Evolutionary conservation across 1,140 invertebrate species (phyloP).

Genomic region (Achroia grisella): DNA sequence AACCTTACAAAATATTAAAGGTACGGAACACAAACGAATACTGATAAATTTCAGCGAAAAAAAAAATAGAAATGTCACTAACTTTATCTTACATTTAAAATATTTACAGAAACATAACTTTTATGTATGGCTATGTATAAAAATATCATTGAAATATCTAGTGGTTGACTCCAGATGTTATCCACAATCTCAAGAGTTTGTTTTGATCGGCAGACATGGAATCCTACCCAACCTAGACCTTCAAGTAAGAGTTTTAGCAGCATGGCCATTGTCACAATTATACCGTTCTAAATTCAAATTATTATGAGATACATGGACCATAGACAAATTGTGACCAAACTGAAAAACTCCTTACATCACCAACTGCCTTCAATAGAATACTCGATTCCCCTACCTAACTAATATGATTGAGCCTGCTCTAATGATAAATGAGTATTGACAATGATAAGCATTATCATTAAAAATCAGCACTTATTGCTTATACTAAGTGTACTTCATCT

Average conservation of each 20-base stretch:
- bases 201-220: conserved; percentile 41
- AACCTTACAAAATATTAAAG: too few species aligned
- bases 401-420: conserved; percentile 25
- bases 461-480: conserved; percentile 54
- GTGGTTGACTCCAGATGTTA: conserved; percentile 8
- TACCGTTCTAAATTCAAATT: too few species aligned
- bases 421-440: conserved; percentile 61
- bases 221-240: conserved; percentile 20
- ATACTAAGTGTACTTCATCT: conserved; percentile 52
- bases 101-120: conserved; percentile 27
- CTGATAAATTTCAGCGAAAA: conserved; percentile 18
- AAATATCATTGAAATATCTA: conserved; percentile 15
- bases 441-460: conserved; percentile 50
- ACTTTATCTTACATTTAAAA: conserved; percentile 7
- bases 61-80: conserved; percentile 8
- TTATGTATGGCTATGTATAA: conserved; percentile 26
- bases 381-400: conserved; percentile 12
- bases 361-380: too few species aligned
- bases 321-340: too few species aligned
- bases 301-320: too few species aligned
- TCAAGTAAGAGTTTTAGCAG: neutral
- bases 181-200: conserved; percentile 23
- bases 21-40: conserved; percentile 14
- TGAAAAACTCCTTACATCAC: too few species aligned
- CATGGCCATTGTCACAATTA: too few species aligned